Evolutionary conservation across 1,140 invertebrate genomes (phyloP), one percentile per base, ranked within the genome.

Genomic region (Maconellicoccus hirsutus): DNA sequence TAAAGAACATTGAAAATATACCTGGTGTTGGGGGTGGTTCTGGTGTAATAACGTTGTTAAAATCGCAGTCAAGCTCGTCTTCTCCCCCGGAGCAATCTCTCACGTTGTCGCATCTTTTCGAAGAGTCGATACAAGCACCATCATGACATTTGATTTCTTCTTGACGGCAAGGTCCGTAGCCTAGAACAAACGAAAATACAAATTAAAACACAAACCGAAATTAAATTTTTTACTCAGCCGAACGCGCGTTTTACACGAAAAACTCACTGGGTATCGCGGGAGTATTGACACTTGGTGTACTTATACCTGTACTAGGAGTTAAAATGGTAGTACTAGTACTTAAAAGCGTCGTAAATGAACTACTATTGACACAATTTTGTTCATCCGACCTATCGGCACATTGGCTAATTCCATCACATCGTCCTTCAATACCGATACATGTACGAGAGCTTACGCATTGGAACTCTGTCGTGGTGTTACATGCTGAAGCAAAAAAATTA

Each of bases 141-240:
- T 52, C 38, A 42, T 52, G 16, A 22, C 70, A 70, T 2, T 10
- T 70, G 10, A 70, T 33, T n/a, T 70, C 8, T 7, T 70, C 70
- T 19, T 1, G 23, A 8, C 19, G 70, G 33, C 70, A 70, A 22
- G 4, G 4, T 33, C 4, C 12, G 3, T 33, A 12, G 29, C 3
- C 3, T 33, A 6, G 4, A 33, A 33, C 29, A 33, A 33, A 33
- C 12, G n/a, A n/a, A n/a, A n/a, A n/a, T n/a, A n/a, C n/a, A n/a
- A n/a, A n/a, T n/a, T n/a, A n/a, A n/a, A n/a, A n/a, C n/a, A n/a
- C n/a, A n/a, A n/a, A n/a, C n/a, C n/a, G n/a, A n/a, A n/a, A n/a
- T n/a, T n/a, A n/a, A n/a, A n/a, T n/a, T n/a, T n/a, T n/a, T n/a
- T n/a, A n/a, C n/a, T n/a, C n/a, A n/a, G n/a, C n/a, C n/a, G n/a